These are phyloP conservation scores for Drosophila sp. DNA, from an alignment of 1,140 invertebrate species.

Conservation along the genomic window DNA sequence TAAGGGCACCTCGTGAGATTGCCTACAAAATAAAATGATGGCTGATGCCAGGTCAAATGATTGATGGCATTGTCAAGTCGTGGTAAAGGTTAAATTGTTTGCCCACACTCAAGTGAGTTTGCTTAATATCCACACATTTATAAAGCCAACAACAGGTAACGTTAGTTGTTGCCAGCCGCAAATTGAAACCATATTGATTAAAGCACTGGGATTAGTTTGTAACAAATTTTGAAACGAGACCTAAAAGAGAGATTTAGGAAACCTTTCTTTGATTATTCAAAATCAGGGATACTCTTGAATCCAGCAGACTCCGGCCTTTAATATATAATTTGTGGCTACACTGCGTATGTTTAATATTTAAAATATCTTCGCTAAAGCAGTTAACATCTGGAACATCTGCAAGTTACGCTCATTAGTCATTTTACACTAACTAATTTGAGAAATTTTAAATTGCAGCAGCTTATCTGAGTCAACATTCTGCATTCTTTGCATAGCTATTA, in stretches of 20 bases:
- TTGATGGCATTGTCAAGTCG: slow-evolving; percentile 51
- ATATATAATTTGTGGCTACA: too few relatives aligned
- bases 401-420: background rate
- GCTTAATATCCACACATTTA: slow-evolving; percentile 55
- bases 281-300: background rate
- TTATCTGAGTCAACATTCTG: background rate
- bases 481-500: background rate
- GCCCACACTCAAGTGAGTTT: slow-evolving; percentile 32
- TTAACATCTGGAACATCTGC: too few relatives aligned
- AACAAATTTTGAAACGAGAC: background rate
- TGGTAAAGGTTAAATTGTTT: slow-evolving; percentile 67
- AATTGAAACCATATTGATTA: slow-evolving; percentile 36
- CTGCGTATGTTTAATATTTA: too few relatives aligned
- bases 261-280: too few relatives aligned
- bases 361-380: too few relatives aligned
- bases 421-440: too few relatives aligned
- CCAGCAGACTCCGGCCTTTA: background rate
- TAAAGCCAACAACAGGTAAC: slow-evolving; percentile 61
- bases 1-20: slow-evolving; percentile 40
- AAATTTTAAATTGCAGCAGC: background rate
- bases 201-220: slow-evolving; percentile 5
- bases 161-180: slow-evolving; percentile 6
- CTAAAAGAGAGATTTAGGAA: background rate
- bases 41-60: slow-evolving; percentile 34
- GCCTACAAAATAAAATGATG: slow-evolving; percentile 68